A percentile compares a stretch with the other conserved stretches of the same genome.
Conservation (phyloP, 2,113 vertebrate genomes). For the Phrynosoma platyrhinos region DNA sequence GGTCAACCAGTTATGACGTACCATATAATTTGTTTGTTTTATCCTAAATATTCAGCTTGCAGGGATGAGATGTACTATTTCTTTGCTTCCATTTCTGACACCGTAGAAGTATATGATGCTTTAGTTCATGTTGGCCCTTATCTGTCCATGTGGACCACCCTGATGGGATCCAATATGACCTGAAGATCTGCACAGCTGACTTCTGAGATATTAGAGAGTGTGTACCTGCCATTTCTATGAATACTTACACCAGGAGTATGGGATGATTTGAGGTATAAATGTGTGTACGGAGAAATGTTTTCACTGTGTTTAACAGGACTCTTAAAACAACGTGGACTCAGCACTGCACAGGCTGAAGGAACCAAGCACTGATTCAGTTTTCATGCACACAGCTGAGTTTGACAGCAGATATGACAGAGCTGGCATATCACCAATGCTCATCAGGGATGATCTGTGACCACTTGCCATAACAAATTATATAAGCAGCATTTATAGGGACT, state of each 20-base stretch:
- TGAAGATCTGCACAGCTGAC: neutral
- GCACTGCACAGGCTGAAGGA: neutral
- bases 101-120: neutral
- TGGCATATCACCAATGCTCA: neutral
- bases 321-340: neutral
- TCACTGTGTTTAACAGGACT: neutral
- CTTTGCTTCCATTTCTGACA: neutral
- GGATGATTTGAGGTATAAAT: neutral
- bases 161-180: too few relatives aligned
- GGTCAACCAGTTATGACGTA: too few relatives aligned
- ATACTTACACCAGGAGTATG: neutral
- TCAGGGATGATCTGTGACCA: neutral
- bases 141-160: neutral
- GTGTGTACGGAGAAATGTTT: neutral
- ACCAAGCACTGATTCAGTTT: neutral
- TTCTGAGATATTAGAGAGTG: neutral
- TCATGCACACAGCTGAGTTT: neutral
- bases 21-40: neutral
- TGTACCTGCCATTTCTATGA: neutral
- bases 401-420: neutral
- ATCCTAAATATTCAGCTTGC: neutral
- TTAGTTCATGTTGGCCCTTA: neutral
- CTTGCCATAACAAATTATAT: neutral
- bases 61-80: neutral
- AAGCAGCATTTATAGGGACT: neutral